Base-by-base conservation (phyloP, 2,888 invertebrate species). In the Drosophila bunnanda region DNA sequence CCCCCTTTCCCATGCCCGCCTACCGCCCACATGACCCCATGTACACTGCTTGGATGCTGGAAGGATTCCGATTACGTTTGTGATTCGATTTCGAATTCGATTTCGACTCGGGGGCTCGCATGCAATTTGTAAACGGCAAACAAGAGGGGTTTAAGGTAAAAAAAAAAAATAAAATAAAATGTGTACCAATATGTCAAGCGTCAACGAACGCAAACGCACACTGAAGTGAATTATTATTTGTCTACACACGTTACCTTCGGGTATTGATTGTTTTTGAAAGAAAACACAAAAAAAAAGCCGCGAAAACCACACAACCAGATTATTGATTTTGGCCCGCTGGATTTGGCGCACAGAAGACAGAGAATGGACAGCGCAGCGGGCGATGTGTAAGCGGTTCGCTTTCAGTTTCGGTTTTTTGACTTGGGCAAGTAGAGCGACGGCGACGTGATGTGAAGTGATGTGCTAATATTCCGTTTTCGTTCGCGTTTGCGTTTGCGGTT, bases 161-260 rank as follows among this genome's bases (percentile, higher is more conserved):
- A 79, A 84, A 44, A 60, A 48, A 61, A 75, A 82, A 86, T 59
- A 72, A 84, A 82, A 74, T 70, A 74, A 85, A 82, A 85, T 80
- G 88, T 82, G 86, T 88, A 88, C 82, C 86, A 82, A 88, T 82
- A 82, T 82, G 86, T 79, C 86, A 85, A 82, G 82, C 82, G 82
- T 82, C 85, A 82, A 82, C 78, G 87, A 81, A 83, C 78, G 86
- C 77, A 73, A 84, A 82, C 82, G 82, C 79, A 81, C 84, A 87
- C 84, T 81, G 87, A 79, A 73, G 68, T 84, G 85, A 79, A 69
- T 82, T 81, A 66, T 76, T 68, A 53, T 62, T 76, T 76, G 39
- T 58, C 78, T 82, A 82, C 80, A 83, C 88, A 83, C 86, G 88
- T 83, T 83, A 83, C 82, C 82, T 83, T 83, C 82, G 88, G 82